Evolutionary conservation across 2,113 vertebrate genomes (phyloP).

Genomic region (Lichenostomus cassidix): DNA sequence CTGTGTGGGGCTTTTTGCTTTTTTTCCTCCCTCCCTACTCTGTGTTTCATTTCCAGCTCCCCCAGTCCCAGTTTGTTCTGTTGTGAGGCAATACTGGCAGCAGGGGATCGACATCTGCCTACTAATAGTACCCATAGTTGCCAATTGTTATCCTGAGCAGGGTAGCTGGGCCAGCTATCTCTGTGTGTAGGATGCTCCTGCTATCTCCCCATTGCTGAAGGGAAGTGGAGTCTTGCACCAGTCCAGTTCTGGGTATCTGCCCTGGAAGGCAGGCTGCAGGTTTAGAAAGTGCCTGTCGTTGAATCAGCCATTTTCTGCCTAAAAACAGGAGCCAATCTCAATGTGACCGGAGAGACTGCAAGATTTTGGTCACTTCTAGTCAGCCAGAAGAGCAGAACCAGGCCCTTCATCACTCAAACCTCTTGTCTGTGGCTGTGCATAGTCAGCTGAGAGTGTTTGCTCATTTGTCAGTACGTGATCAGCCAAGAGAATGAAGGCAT

Average conservation of each 20-base stretch:
- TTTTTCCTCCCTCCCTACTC: fast-evolving
- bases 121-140: fast-evolving
- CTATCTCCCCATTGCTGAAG: not conserved
- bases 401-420: not conserved
- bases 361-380: not conserved
- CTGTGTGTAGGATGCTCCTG: not conserved
- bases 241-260: fast-evolving
- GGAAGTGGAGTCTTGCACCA: not conserved
- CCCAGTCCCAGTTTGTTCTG: not conserved
- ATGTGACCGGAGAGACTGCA: not conserved
- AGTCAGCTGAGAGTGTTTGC: not conserved
- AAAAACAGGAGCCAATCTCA: not conserved
- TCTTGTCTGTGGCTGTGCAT: not conserved
- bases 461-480: not conserved
- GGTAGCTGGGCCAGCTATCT: not conserved
- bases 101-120: not conserved
- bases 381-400: not conserved
- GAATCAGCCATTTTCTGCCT: fast-evolving
- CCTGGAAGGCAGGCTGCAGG: not conserved
- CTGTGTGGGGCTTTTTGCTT: not conserved
- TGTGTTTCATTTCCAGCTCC: not conserved
- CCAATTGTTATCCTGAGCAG: not conserved
- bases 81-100: not conserved
- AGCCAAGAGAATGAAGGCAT: fast-evolving
- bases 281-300: not conserved